Base-by-base conservation (phyloP, 2,797 vertebrate genomes). In the Gymnoscopelus microlampas region DNA sequence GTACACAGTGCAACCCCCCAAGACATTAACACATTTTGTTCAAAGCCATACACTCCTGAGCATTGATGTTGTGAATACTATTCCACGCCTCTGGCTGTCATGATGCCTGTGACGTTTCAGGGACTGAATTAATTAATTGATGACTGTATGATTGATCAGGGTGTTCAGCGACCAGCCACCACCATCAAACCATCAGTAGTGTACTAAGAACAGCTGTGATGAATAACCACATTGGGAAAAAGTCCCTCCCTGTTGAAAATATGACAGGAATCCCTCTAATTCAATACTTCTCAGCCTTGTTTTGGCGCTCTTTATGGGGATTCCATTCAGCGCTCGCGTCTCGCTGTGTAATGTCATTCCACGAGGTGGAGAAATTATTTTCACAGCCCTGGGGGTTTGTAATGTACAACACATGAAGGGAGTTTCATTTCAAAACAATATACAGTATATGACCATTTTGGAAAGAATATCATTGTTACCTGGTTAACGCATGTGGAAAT, bases 151-250 rank as follows among this genome's bases (percentile, higher is more conserved):
- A 19, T 26, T 8, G 19, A 0, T 12, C 66, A 63, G 63, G 74
- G 66, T 44, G 19, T 59, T 35, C 11, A 12, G 49, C 14, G 11
- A 50, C 49, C 13, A 8, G 3, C 61, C 76, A 35, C 63, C 80
- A 73, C 65, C 57, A 24, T 57, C 63, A 50, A 76, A 63, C 39
- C 39, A 44, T 10, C 39, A 44, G 39, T 10, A 35, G 26, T 29
- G 26, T 4, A 29, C 26, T 29, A 44, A 73, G 39, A 47, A 66
- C 85, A 86, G 78, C 80, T 82, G 76, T 15, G 57, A 71, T 5
- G 70, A 76, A 74, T 86, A 73, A 87, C 68, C 23, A 35, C 70
- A 44, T 10, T 2, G 79, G 88, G 85, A 80, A 81, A 83, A 54
- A 13, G 60, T 53, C 29, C 50, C 56, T 56, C 74, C 70, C 29